Evolutionary conservation across 1,140 invertebrate species (phyloP), one percentile per base, ranked within the genome.

Genomic region (Penaeus chinensis): DNA sequence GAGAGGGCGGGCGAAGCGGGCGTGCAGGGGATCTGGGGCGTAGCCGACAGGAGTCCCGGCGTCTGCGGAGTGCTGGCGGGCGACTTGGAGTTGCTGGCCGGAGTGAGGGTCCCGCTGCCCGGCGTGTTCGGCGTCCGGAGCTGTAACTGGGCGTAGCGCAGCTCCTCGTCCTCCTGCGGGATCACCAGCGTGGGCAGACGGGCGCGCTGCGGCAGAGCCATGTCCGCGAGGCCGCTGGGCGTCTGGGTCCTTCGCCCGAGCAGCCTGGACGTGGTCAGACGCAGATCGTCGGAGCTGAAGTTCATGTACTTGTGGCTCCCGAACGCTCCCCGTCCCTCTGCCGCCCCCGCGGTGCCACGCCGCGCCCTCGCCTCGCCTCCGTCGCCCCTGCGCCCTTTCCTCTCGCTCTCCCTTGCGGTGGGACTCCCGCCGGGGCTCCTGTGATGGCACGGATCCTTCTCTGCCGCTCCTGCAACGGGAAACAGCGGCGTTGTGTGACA

Each of bases 121-220:
- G 85, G 85, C 16, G 85, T 86, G 63, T 78, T 86, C 20, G 78
- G 78, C 1, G 85, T 86, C 42, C 85, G 80, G n/a, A 86, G 77
- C 20, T 71, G 78, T 1, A 86, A 78, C 62, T 86, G 85, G 37
- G 78, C 77, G 5, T 81, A 81, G 32, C 27, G 78, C 18, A 86
- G 42, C 10, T 86, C 85, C 42, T 47, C 65, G 10, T 60, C 47
- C 20, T 69, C 65, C 24, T 47, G 66, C 13, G 79, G 79, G n/a
- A 62, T 62, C 20, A 81, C 16, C 61, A 81, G n/a, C 60, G n/a
- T 60, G 11, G 79, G 79, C 62, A 54, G 54, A 2, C 54, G 54
- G 54, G 16, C 54, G 54, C 10, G 54, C 54, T 54, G 54, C 16
- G 54, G 32, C 27, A 16, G 61, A 20, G 16, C 24, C 65, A 22